Evolutionary conservation across 1,140 invertebrate species (phyloP).

Genomic region (Bombus confusus): DNA sequence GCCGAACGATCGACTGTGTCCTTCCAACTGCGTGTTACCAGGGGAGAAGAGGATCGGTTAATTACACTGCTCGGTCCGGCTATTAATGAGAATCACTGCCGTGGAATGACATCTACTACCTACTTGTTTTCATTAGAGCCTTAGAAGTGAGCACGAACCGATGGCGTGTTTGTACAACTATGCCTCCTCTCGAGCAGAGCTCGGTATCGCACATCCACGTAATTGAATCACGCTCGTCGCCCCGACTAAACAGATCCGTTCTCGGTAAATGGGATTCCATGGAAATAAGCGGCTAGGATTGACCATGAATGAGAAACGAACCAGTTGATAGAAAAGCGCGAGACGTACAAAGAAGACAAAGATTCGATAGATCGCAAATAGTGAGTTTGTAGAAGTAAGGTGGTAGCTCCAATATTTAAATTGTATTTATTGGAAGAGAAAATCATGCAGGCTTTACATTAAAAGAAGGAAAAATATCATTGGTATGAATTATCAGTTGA

Average conservation of each 20-base stretch:
- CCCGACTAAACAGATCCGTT: conserved; percentile 54
- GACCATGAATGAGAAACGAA: conserved; percentile 23
- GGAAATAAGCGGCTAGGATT: conserved; percentile 28
- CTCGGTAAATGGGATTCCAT: conserved; percentile 53
- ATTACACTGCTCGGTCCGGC: conserved; percentile 11
- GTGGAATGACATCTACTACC: conserved; percentile 53
- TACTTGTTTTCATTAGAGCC: conserved; percentile 63
- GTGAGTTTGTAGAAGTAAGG: too few relatives aligned
- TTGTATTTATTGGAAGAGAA: too few relatives aligned
- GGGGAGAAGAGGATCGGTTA: background rate
- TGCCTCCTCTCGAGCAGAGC: conserved; percentile 1
- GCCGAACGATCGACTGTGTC: background rate
- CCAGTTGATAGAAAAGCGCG: background rate
- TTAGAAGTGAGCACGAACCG: conserved; percentile 31
- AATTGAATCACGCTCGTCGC: conserved; percentile 60
- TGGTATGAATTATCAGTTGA: too few relatives aligned
- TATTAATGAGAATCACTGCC: conserved; percentile 65
- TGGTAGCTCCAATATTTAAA: too few relatives aligned
- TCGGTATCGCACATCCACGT: conserved; percentile 54
- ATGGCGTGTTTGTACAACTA: conserved; percentile 58
- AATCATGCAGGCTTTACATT: too few relatives aligned
- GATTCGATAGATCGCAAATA: too few relatives aligned
- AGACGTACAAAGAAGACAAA: too few relatives aligned
- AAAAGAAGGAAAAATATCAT: too few relatives aligned
- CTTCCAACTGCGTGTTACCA: background rate